phyloP scores from a whole-genome alignment of 2,113 vertebrate genomes.

The Dicrurus megarhynchus region DNA sequence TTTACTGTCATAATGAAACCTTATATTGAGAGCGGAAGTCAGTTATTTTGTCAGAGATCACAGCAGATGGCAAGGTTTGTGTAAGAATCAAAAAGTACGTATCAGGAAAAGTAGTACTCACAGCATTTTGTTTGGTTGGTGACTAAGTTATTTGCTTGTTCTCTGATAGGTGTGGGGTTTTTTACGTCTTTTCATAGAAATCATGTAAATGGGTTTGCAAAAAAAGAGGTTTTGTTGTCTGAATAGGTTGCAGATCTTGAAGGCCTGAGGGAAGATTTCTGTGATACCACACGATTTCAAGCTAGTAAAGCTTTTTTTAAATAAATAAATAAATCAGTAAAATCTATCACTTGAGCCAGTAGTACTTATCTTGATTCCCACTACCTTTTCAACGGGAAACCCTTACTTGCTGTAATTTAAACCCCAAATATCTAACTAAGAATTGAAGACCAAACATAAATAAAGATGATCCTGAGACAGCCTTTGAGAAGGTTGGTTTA shows the following conservation, averaged over 20 bases:
- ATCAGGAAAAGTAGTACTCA: background rate
- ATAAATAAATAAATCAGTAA: background rate
- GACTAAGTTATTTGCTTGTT: constrained; percentile 18
- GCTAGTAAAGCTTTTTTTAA: background rate
- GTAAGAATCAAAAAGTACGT: background rate
- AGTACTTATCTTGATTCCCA: background rate
- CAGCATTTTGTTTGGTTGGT: background rate
- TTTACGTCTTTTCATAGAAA: background rate
- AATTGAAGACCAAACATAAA: background rate
- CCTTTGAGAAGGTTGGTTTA: background rate
- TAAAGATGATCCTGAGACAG: background rate
- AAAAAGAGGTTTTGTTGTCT: background rate
- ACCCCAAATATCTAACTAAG: background rate
- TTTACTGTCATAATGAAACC: constrained; percentile 56
- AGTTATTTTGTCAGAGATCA: constrained; percentile 51
- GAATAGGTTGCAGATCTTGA: background rate
- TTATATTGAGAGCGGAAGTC: constrained; percentile 43
- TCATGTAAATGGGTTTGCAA: background rate
- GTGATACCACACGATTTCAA: background rate
- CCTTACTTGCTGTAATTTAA: background rate
- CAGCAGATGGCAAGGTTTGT: constrained; percentile 26
- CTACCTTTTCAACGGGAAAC: background rate
- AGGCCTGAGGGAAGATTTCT: background rate
- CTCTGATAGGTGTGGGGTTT: background rate
- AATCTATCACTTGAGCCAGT: background rate